Evolutionary conservation across 1,140 invertebrate genomes (phyloP), one percentile per base, ranked within the genome.

Genomic region (Drosophila ohnishii): DNA sequence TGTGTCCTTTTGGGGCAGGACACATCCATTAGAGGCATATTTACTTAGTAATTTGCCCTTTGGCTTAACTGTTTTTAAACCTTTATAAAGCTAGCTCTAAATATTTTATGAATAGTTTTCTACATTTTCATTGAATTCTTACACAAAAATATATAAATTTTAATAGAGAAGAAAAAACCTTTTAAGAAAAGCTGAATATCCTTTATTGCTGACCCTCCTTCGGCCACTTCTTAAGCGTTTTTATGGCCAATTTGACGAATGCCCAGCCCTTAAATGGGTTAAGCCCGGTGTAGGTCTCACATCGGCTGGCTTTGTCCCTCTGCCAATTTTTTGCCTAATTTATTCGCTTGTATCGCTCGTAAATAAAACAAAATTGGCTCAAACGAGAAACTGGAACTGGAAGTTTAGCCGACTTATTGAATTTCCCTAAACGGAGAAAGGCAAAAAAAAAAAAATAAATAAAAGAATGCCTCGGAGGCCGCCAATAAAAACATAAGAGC

Each of bases 201-300:
- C 30, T 34, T 58, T 76, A 37, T 48, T 53, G n/a, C 42, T 45
- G 3, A 40, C 19, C 48, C 47, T 45, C 48, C 59, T 56, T 71
- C 44, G 25, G 48, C 34, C 75, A 50, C 48, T 62, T 53, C 61
- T 67, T 78, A 85, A 85, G 74, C 78, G 82, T 78, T 85, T 85
- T 85, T 85, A 85, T 85, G 82, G 75, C 65, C 82, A 85, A 85
- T 85, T 85, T 85, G 81, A 85, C 74, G 81, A 85, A 85, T 85
- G 81, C 80, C 77, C 73, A 60, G 30, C 55, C n/a, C 22, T 63
- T 80, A 80, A 85, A 85, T 85, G 81, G 81, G 81, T 84, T 84
- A 84, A 84, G 65, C 66, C 13, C 44, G 63, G 59, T 73, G 69
- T 61, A 72, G 51, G 2, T 37, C 32, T 5, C 67, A 64, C 64